phyloP scores from a whole-genome alignment of 2,113 vertebrate species.

The Fregata magnificens region DNA sequence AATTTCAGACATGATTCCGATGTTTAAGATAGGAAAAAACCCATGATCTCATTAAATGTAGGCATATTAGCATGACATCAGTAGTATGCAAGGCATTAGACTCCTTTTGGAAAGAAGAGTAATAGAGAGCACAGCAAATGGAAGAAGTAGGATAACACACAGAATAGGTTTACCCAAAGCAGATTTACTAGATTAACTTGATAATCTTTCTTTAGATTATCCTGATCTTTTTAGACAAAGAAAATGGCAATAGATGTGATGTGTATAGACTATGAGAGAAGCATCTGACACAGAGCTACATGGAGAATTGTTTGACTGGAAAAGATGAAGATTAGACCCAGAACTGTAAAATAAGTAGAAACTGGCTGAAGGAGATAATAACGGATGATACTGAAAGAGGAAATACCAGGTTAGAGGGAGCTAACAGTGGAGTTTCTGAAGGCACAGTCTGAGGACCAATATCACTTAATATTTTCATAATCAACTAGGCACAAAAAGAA shows the following conservation, averaged over 20 bases:
- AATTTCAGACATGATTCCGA: background rate
- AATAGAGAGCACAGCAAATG: slow-evolving; percentile 27
- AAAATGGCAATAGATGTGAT: background rate
- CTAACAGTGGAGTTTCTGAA: slow-evolving; percentile 20
- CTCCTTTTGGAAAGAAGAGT: background rate
- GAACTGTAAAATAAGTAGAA: slow-evolving; percentile 20
- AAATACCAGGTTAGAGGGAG: background rate
- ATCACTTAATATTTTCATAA: slow-evolving; percentile 49
- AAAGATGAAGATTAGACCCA: slow-evolving; percentile 32
- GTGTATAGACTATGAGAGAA: background rate
- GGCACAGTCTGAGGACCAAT: background rate
- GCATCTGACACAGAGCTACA: slow-evolving; percentile 26
- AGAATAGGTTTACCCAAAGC: slow-evolving; percentile 50
- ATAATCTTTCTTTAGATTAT: slow-evolving; percentile 61
- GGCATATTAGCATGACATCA: background rate
- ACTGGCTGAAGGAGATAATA: slow-evolving; percentile 40
- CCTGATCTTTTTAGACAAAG: slow-evolving; percentile 52
- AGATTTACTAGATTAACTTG: slow-evolving; percentile 63
- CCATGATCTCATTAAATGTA: background rate
- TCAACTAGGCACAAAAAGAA: slow-evolving; percentile 17
- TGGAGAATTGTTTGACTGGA: slow-evolving; percentile 3
- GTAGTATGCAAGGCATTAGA: background rate
- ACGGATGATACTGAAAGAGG: slow-evolving; percentile 10
- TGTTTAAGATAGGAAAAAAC: background rate
- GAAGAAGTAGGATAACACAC: slow-evolving; percentile 48